Percentiles rank a stretch among this genome's conserved stretches.
Conservation (phyloP, 2,797 vertebrate genomes). For the Myotis myotis region DNA sequence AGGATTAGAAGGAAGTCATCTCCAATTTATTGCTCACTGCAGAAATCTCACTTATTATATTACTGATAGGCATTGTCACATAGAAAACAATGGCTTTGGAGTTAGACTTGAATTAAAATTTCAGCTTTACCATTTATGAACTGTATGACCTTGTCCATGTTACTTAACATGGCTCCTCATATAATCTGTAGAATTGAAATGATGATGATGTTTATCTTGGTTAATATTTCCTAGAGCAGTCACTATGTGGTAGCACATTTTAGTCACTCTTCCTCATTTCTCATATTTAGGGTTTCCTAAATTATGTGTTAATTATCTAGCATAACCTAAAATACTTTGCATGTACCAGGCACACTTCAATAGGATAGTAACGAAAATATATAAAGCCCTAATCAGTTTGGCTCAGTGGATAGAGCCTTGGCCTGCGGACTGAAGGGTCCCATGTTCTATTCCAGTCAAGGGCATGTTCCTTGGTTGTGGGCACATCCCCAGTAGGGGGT, state of each 20-base stretch:
- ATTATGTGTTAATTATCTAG: background rate
- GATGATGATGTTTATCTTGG: background rate
- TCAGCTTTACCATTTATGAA: background rate
- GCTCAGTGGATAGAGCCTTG: too few species aligned
- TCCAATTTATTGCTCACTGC: background rate
- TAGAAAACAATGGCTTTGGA: background rate
- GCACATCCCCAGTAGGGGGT: too few species aligned
- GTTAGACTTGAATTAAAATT: slow-evolving; percentile 6
- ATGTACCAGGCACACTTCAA: background rate
- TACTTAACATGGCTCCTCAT: background rate
- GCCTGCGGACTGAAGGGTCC: too few species aligned
- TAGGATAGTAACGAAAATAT: background rate
- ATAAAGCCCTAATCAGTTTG: background rate
- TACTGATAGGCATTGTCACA: background rate
- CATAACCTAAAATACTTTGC: background rate
- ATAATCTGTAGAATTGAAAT: slow-evolving; percentile 22
- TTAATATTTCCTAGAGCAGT: background rate
- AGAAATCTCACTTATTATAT: slow-evolving; percentile 24
- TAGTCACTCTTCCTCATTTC: background rate
- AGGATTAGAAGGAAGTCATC: slow-evolving; percentile 1
- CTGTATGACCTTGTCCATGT: background rate
- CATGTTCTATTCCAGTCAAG: too few species aligned
- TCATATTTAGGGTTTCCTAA: slow-evolving; percentile 8
- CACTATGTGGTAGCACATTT: background rate
- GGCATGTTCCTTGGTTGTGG: too few species aligned